These are phyloP conservation scores for Drosophila sordidapex DNA, from an alignment of 2,888 invertebrate species.

Conservation along the genomic window DNA sequence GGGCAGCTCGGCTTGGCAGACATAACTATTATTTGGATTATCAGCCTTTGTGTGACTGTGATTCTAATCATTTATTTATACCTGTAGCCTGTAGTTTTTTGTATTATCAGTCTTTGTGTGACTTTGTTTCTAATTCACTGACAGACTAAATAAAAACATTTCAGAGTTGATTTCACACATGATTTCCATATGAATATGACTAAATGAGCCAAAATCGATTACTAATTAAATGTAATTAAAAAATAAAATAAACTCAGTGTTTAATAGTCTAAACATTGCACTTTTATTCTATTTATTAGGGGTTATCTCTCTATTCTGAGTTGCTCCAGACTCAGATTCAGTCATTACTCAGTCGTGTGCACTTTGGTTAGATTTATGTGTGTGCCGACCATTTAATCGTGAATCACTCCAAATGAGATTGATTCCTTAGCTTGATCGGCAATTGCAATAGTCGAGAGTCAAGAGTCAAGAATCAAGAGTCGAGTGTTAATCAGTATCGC, in stretches of 20 bases:
- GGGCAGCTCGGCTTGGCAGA: no score
- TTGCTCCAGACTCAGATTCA: not conserved
- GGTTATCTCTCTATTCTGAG: not conserved
- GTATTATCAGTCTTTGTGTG: not conserved
- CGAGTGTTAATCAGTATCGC: conserved; percentile 58
- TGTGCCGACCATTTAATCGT: not conserved
- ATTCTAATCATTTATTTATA: not conserved
- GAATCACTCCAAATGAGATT: not conserved
- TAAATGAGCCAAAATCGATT: not conserved
- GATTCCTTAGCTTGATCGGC: conserved; percentile 2
- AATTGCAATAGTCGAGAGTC: conserved; percentile 19
- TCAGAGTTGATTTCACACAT: not conserved
- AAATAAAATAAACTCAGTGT: not conserved
- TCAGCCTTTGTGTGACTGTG: no score
- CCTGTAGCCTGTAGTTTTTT: not conserved
- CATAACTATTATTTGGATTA: no score
- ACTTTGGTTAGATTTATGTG: not conserved
- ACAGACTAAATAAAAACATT: no score
- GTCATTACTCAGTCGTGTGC: not conserved
- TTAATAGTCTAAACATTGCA: not conserved
- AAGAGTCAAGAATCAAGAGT: conserved; percentile 21
- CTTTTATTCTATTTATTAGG: no score
- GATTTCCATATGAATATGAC: not conserved
- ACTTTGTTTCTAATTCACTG: not conserved
- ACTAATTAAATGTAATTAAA: not conserved